A percentile compares a stretch with the other conserved stretches of the same genome.
Evolutionary conservation across 2,888 invertebrate genomes (phyloP).

Genomic region (Lobophora halterata): DNA sequence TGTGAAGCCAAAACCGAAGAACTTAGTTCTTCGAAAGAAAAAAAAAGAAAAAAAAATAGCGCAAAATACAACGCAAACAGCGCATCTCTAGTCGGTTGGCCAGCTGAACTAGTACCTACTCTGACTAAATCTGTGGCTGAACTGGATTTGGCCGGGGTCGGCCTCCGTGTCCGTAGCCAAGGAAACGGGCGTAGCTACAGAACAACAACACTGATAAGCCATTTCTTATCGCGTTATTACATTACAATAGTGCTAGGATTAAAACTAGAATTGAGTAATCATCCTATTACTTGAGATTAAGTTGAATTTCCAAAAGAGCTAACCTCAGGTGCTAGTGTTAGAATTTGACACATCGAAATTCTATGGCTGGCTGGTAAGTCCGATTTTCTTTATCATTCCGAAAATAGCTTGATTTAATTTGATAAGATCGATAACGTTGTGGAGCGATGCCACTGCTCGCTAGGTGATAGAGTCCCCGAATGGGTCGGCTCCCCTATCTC

Average conservation of each 20-base stretch:
- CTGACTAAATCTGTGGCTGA: too few relatives aligned
- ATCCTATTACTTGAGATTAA: constrained; percentile 1
- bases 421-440: constrained; percentile 24
- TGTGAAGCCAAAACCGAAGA: too few relatives aligned
- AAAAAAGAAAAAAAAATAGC: too few relatives aligned
- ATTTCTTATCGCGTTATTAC: constrained; percentile 60
- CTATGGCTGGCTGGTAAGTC: constrained; percentile 73
- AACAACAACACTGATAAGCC: constrained; percentile 73
- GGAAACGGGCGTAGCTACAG: constrained; percentile 78
- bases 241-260: constrained; percentile 49
- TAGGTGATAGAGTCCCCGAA: constrained; percentile 39
- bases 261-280: constrained; percentile 10
- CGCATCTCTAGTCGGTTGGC: constrained; percentile 20
- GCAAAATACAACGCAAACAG: constrained; percentile 5
- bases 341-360: constrained; percentile 70
- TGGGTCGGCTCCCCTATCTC: constrained; percentile 52
- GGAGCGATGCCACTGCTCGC: constrained; percentile 33
- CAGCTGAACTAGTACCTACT: constrained; percentile 36
- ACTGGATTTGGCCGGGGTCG: constrained; percentile 51
- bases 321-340: constrained; percentile 37
- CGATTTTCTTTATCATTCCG: constrained; percentile 22
- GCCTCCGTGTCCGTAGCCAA: constrained; percentile 65
- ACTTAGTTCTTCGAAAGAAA: too few relatives aligned
- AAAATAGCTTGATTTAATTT: constrained; percentile 29
- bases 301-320: constrained; percentile 13